These are phyloP conservation scores for Coleophora deauratella DNA, from an alignment of 2,888 invertebrate genomes.

Conservation along the genomic window DNA sequence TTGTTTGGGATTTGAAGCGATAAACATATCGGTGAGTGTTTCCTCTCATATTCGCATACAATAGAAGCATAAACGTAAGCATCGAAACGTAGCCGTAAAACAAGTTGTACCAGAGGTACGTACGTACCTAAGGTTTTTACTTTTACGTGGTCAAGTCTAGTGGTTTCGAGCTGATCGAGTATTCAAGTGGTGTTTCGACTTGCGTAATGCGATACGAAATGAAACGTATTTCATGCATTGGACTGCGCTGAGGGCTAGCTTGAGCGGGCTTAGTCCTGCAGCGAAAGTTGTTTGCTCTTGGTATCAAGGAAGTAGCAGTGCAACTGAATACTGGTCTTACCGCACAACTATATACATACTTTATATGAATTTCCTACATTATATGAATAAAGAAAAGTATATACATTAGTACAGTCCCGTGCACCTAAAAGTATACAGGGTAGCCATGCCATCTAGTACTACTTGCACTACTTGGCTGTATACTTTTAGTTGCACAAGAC, in stretches of 20 bases:
- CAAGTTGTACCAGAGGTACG: conserved; percentile 21
- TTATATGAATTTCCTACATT: too few relatives aligned
- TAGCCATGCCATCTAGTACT: too few relatives aligned
- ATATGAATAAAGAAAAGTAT: too few relatives aligned
- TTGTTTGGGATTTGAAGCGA: conserved; percentile 67
- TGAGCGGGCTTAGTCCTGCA: conserved; percentile 14
- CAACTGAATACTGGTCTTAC: conserved; percentile 37
- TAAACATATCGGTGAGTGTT: conserved; percentile 66
- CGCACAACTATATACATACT: conserved; percentile 11
- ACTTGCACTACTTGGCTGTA: too few relatives aligned
- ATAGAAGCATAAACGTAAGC: conserved; percentile 16
- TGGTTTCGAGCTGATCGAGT: conserved; percentile 17
- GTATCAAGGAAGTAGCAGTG: conserved; percentile 51
- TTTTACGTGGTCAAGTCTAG: too few relatives aligned
- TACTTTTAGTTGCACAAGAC: too few relatives aligned
- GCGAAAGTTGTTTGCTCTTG: conserved; percentile 69
- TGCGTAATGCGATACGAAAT: conserved; percentile 42
- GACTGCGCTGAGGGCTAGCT: conserved; percentile 16
- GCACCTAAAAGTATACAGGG: too few relatives aligned
- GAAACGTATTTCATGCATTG: conserved; percentile 18
- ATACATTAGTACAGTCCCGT: too few relatives aligned
- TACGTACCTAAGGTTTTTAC: conserved; percentile 9
- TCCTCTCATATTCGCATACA: conserved; percentile 32
- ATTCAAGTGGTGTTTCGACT: conserved; percentile 20
- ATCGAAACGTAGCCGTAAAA: conserved; percentile 14